A percentile compares a stretch with the other conserved stretches of the same genome.
Conservation (phyloP, 2,113 vertebrate species). For the Corydoras sp. region DNA sequence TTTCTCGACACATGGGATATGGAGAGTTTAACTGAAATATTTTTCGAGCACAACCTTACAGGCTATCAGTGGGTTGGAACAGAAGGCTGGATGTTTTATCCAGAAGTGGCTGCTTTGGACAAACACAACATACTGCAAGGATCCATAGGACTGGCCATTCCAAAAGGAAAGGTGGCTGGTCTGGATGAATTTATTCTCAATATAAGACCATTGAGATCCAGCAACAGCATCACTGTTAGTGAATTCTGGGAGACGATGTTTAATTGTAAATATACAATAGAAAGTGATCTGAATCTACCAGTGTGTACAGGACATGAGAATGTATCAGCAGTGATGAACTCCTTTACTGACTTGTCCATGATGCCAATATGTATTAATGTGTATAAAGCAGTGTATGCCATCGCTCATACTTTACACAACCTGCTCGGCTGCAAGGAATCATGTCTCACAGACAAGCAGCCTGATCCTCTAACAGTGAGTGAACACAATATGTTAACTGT, state of each 20-base stretch:
- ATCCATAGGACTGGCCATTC: too few species aligned
- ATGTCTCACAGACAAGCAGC: slow-evolving; percentile 50
- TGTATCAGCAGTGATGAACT: slow-evolving; percentile 34
- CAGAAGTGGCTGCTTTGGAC: too few species aligned
- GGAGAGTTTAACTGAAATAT: too few species aligned
- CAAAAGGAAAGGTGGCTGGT: slow-evolving; percentile 21
- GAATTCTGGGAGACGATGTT: slow-evolving; percentile 62
- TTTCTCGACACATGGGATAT: too few species aligned
- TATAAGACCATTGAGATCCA: slow-evolving; percentile 40
- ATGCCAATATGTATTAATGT: slow-evolving; percentile 56
- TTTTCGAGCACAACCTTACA: too few species aligned
- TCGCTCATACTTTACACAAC: slow-evolving; percentile 58
- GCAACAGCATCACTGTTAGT: slow-evolving; percentile 45
- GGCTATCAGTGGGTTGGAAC: too few species aligned
- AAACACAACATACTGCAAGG: too few species aligned
- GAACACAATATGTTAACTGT: neutral
- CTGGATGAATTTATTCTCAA: slow-evolving; percentile 53
- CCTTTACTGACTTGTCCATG: slow-evolving; percentile 51
- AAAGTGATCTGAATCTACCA: slow-evolving; percentile 9
- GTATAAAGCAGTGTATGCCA: slow-evolving; percentile 66
- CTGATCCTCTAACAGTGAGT: slow-evolving; percentile 26
- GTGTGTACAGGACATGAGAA: slow-evolving; percentile 56
- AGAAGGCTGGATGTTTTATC: too few species aligned
- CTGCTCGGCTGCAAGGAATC: slow-evolving; percentile 54
- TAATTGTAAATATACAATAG: slow-evolving; percentile 48